phyloP scores from a whole-genome alignment of 2,888 invertebrate genomes.

The Heliconius ethilla region DNA sequence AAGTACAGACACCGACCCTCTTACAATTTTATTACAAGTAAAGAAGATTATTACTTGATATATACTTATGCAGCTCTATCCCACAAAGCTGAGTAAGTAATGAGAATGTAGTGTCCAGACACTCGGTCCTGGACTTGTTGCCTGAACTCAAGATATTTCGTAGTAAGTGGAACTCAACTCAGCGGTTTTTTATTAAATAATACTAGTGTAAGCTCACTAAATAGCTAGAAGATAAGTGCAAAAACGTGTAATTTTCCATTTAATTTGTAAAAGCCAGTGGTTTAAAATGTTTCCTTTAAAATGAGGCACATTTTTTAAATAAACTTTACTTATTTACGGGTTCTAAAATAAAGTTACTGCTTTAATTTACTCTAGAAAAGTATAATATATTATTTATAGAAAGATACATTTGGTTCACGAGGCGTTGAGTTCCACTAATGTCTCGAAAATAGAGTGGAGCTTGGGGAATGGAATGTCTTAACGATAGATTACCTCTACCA shows the following conservation, averaged over 20 bases:
- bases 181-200: not conserved
- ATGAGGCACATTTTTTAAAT: slow-evolving; percentile 6
- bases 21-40: too few species aligned
- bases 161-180: too few species aligned
- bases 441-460: not conserved
- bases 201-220: not conserved
- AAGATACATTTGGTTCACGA: not conserved
- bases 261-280: slow-evolving; percentile 22
- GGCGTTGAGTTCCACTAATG: not conserved
- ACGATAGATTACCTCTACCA: not conserved
- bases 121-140: too few species aligned
- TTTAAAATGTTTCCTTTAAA: not conserved
- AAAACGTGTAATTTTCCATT: slow-evolving; percentile 30
- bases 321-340: not conserved
- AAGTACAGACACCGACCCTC: too few species aligned
- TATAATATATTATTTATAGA: not conserved
- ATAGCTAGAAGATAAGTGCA: slow-evolving; percentile 29
- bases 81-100: too few species aligned
- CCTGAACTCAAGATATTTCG: too few species aligned
- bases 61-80: too few species aligned
- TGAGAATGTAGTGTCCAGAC: too few species aligned
- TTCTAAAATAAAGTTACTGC: not conserved
- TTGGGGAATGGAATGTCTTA: not conserved
- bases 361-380: not conserved
- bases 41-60: too few species aligned